phyloP scores from a whole-genome alignment of 92 coral and sea anemone genomes.

The Zoanthus sociatus region DNA sequence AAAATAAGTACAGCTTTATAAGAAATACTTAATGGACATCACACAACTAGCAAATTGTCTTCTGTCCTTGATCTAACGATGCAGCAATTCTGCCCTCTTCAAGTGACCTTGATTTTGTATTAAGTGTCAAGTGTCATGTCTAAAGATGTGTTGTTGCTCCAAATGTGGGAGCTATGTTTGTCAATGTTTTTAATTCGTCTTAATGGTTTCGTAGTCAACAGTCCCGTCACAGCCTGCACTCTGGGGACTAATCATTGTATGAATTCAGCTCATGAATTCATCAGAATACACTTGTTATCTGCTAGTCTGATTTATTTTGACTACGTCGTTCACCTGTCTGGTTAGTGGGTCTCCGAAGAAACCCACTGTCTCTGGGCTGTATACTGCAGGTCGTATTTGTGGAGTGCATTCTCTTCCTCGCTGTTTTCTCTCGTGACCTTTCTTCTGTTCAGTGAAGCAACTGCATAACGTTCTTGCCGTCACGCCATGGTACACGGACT shows the following conservation, averaged over 20 bases:
- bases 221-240: neutral
- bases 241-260: neutral
- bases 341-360: neutral
- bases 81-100: neutral
- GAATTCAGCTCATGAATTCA: neutral
- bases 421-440: neutral
- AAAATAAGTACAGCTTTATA: no score
- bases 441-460: no score
- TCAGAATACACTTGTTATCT: neutral
- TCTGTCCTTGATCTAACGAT: neutral
- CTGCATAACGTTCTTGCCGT: neutral
- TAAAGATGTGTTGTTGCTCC: neutral
- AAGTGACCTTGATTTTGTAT: neutral
- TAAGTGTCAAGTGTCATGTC: neutral
- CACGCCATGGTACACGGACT: neutral
- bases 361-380: neutral
- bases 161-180: neutral
- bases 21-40: no score
- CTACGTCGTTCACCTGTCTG: neutral
- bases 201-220: neutral
- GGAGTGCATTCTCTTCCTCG: slow-evolving; percentile 2
- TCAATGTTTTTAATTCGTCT: neutral
- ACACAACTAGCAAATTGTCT: neutral
- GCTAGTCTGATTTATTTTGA: neutral
- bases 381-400: neutral